Evolutionary conservation across 2,797 vertebrate genomes (phyloP).

Genomic region (Sylvilagus floridanus): DNA sequence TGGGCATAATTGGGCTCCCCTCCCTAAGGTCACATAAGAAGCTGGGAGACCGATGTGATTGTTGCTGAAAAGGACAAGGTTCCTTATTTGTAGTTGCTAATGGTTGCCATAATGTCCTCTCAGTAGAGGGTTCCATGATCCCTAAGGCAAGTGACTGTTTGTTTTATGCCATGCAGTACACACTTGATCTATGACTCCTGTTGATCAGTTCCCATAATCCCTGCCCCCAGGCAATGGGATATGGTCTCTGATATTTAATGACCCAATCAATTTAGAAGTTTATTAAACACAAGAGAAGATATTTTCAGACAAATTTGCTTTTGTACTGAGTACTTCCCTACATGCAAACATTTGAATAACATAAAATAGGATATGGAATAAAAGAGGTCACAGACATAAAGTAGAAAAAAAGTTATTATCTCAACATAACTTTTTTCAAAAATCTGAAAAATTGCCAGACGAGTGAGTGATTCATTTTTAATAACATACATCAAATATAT

Average conservation of each 20-base stretch:
- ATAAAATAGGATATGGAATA: neutral
- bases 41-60: rapidly evolving
- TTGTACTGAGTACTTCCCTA: neutral
- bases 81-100: neutral
- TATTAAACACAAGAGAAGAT: neutral
- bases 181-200: neutral
- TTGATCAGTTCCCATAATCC: rapidly evolving
- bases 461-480: neutral
- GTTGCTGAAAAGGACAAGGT: neutral
- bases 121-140: neutral
- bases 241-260: neutral
- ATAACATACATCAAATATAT: neutral
- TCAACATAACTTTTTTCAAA: neutral
- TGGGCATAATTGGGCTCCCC: rapidly evolving
- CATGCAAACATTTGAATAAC: neutral
- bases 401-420: neutral
- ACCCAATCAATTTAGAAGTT: neutral
- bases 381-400: neutral
- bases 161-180: neutral
- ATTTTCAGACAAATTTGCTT: neutral
- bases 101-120: neutral
- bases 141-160: neutral
- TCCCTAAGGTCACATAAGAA: neutral
- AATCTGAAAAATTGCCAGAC: neutral
- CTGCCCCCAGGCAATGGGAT: neutral